These are phyloP conservation scores for Ceyx cyanopectus DNA, from an alignment of 2,113 vertebrate genomes.

Conservation along the genomic window DNA sequence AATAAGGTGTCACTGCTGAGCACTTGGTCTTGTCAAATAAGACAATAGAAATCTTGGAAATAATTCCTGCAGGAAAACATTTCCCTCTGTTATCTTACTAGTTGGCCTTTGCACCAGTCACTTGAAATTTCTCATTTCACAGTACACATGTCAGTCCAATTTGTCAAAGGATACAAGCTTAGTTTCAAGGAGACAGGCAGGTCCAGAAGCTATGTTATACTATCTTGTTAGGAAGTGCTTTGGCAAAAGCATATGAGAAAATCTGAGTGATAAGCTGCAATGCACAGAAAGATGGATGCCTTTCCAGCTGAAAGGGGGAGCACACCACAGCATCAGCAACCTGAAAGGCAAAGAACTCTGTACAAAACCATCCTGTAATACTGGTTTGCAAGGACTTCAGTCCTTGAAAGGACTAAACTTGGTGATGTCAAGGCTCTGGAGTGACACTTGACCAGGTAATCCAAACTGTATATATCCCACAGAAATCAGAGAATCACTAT, in stretches of 20 bases:
- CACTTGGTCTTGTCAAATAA: not conserved
- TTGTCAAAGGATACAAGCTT: not conserved
- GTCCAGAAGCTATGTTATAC: not conserved
- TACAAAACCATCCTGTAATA: not conserved
- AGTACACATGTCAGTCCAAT: not conserved
- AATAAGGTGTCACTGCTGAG: not conserved
- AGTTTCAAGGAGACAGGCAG: not conserved
- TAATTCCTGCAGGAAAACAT: not conserved
- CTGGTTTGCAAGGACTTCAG: not conserved
- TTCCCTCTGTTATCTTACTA: not conserved
- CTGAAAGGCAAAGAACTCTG: not conserved
- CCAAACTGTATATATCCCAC: not conserved
- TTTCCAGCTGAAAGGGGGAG: not conserved
- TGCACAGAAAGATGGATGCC: not conserved
- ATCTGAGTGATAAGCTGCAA: conserved; percentile 4
- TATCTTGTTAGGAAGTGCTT: conserved; percentile 17
- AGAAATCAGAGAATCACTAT: not conserved
- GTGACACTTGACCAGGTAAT: not conserved
- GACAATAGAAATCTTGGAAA: not conserved
- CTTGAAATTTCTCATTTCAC: not conserved
- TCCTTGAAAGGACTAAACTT: not conserved
- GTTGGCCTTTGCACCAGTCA: not conserved
- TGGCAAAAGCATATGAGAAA: not conserved
- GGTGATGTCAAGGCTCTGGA: not conserved
- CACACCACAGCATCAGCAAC: accelerated